phyloP scores from a whole-genome alignment of 1,140 invertebrate genomes.

The Drosophila lini region DNA sequence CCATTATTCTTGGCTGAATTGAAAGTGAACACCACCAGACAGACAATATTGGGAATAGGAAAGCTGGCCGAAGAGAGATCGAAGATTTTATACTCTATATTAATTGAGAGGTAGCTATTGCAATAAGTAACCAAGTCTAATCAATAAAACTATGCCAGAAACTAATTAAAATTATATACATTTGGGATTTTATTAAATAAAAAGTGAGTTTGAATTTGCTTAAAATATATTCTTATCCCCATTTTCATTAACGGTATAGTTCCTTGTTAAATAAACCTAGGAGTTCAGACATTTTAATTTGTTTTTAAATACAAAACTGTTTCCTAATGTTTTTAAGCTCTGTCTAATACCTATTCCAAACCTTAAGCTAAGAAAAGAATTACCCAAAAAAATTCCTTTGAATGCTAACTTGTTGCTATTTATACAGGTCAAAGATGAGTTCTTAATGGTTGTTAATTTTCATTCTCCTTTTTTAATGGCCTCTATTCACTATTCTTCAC shows the following conservation, averaged over 20 bases:
- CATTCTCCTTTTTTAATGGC: not conserved
- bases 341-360: not conserved
- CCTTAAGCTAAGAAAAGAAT: not conserved
- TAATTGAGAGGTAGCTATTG: not conserved
- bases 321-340: not conserved
- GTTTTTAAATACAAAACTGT: not conserved
- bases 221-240: no score
- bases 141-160: not conserved
- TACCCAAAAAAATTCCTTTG: no score
- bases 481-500: no score
- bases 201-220: no score
- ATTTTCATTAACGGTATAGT: no score
- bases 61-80: not conserved
- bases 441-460: not conserved
- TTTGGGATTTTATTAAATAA: not conserved
- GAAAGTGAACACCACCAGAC: conserved; percentile 58
- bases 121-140: not conserved
- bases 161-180: not conserved
- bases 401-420: not conserved
- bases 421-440: not conserved
- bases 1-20: conserved; percentile 74
- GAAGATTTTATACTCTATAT: conserved; percentile 32
- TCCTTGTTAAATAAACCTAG: not conserved
- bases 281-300: not conserved
- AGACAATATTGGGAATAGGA: conserved; percentile 21